Evolutionary conservation across 2,113 vertebrate genomes (phyloP).

Genomic region (Alectura lathami): DNA sequence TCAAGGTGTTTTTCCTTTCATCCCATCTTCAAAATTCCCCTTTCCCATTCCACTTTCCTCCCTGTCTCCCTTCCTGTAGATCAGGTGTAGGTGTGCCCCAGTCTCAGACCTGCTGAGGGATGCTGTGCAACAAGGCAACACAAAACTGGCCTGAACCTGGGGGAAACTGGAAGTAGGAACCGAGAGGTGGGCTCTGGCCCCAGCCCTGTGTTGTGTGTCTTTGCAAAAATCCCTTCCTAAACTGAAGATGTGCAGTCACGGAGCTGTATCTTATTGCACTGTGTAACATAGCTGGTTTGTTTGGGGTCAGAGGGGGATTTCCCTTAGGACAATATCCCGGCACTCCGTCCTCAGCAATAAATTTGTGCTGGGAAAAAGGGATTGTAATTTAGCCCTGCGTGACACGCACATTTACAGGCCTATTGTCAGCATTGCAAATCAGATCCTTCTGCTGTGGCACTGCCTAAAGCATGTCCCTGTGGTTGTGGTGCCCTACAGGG

Average conservation of each 20-base stretch:
- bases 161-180: not conserved
- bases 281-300: not conserved
- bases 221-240: not conserved
- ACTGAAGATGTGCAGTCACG: not conserved
- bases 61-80: not conserved
- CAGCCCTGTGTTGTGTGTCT: not conserved
- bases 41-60: not conserved
- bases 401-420: not conserved
- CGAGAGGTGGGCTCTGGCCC: not conserved
- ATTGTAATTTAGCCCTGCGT: not conserved
- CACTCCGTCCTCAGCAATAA: not conserved
- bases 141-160: not conserved
- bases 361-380: not conserved
- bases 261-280: not conserved
- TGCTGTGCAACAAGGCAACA: not conserved
- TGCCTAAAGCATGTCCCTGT: not conserved
- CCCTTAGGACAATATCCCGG: too few species aligned
- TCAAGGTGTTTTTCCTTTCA: not conserved
- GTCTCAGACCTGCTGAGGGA: not conserved
- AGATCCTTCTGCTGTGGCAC: not conserved
- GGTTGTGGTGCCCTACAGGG: rapidly evolving
- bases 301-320: not conserved
- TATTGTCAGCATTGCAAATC: not conserved
- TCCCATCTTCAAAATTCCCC: not conserved
- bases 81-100: not conserved